phyloP scores from a whole-genome alignment of 1,140 invertebrate genomes.

The Acromyrmex heyeri region DNA sequence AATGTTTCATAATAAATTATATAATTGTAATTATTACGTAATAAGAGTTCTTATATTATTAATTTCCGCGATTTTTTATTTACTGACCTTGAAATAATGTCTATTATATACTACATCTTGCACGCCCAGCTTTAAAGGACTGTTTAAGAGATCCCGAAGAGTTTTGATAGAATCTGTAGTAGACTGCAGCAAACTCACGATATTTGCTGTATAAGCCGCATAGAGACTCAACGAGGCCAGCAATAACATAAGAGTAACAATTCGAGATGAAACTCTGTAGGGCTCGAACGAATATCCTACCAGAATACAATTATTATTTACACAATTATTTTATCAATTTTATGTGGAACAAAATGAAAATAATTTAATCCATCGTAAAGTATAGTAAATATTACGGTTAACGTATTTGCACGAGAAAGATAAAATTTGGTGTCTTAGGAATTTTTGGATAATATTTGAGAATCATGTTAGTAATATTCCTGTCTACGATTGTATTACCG shows the following conservation, averaged over 20 bases:
- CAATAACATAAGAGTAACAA: conserved; percentile 78
- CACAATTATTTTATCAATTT: neutral
- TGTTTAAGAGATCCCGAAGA: conserved; percentile 88
- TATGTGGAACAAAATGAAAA: neutral
- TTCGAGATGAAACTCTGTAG: conserved; percentile 73
- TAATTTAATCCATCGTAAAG: neutral
- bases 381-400: no score
- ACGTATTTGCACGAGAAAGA: neutral
- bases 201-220: conserved; percentile 90
- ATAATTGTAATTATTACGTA: neutral
- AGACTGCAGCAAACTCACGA: conserved; percentile 89
- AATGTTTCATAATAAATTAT: neutral
- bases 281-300: conserved; percentile 80
- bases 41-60: neutral
- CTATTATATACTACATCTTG: conserved; percentile 89
- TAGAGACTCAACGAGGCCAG: conserved; percentile 84
- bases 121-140: conserved; percentile 88
- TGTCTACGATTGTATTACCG: neutral
- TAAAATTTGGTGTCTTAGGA: neutral
- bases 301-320: neutral
- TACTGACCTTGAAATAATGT: conserved; percentile 89
- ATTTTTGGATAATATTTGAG: no score
- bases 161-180: conserved; percentile 88
- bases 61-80: neutral
- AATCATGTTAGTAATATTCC: no score